Base-by-base conservation (phyloP, 2,888 invertebrate genomes). In the Tanaodytes sp. region DNA sequence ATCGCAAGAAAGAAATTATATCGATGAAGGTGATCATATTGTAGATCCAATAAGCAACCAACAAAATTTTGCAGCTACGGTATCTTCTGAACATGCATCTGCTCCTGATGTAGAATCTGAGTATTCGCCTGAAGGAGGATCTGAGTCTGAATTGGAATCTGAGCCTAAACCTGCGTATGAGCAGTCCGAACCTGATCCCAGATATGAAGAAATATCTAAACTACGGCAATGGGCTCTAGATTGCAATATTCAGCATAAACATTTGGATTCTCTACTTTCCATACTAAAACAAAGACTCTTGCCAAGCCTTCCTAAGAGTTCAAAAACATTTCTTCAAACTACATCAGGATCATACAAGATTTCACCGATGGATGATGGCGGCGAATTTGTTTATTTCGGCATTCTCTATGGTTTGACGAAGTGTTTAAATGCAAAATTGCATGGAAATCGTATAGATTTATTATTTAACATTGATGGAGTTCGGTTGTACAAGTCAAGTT, bases 341-440 rank as follows among this genome's bases (percentile, higher is more conserved):
- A 27, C 4, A 6, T 27, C 27, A 6, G 27, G 5, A 9, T 9
- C 5, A 27, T 27, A 27, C 27, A 27, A 27, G 4, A 27, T 27
- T 27, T 27, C 27, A 27, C 27, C 9, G 4, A 6, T 6, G 27
- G 27, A 27, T 27, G 27, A 27, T 16, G n/a, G n/a, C n/a, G 62
- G 65, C 8, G 30, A 59, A 40, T 71, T 69, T 42, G 63, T 64
- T 14, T 73, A 73, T 27, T 64, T 69, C 23, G 64, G 67, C 1
- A 51, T 69, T 6, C 9, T 12, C 54, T 20, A 33, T 5, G 64
- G 57, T 5, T 31, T 70, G 15, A 18, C 30, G 27, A 23, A 45
- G 12, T 45, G 30, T 23, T 19, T 71, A 9, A 62, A 67, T 49
- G 2, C 15, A 1, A 33, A 67, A 15, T 37, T 71, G 8, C 67